Evolutionary conservation across 2,797 vertebrate species (phyloP).

Genomic region (Acanthopagrus latus): DNA sequence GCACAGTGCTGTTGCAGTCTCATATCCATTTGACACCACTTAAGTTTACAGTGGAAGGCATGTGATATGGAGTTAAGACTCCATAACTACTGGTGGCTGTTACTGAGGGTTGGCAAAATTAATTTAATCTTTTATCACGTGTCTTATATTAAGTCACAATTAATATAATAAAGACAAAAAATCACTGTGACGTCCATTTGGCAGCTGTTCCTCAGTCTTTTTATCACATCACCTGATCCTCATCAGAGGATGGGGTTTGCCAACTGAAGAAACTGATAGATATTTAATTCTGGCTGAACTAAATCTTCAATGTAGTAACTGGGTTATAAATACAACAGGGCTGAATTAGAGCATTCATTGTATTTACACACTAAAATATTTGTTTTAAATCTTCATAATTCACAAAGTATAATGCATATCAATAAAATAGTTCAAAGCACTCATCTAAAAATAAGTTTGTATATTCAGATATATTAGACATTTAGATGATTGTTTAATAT

Average conservation of each 20-base stretch:
- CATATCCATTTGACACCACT: slow-evolving; percentile 12
- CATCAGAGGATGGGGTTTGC: background rate
- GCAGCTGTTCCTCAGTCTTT: background rate
- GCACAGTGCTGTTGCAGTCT: slow-evolving; percentile 7
- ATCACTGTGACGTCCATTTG: too few species aligned
- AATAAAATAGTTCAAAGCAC: slow-evolving; percentile 6
- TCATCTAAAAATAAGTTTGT: too few species aligned
- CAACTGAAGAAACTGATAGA: background rate
- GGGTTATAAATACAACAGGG: background rate
- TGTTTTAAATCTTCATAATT: background rate
- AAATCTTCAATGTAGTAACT: background rate
- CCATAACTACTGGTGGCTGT: background rate
- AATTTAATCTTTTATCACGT: background rate
- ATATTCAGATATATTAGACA: background rate
- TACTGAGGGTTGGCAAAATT: background rate
- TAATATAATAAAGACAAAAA: too few species aligned
- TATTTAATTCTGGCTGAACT: background rate
- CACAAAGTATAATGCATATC: background rate
- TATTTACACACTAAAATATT: background rate
- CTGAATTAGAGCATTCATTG: background rate
- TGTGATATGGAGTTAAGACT: background rate
- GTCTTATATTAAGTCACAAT: too few species aligned
- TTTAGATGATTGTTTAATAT: background rate
- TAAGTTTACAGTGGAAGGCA: slow-evolving; percentile 8
- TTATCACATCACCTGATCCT: background rate